Evolutionary conservation across 1,140 invertebrate species (phyloP).

Genomic region (Sinonovacula constricta): DNA sequence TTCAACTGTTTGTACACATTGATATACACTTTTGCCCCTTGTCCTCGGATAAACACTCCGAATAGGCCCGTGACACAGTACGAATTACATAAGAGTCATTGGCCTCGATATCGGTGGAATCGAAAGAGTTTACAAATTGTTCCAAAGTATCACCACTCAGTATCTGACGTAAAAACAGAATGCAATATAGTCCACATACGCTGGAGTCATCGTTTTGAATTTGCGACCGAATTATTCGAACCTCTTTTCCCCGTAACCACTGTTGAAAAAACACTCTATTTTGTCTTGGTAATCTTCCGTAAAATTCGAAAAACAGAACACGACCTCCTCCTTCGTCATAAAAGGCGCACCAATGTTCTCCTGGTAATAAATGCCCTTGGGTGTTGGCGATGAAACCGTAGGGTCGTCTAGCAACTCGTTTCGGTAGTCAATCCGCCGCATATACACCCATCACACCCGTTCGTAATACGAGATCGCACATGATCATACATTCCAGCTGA

Average conservation of each 20-base stretch:
- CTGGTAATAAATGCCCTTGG: constrained; percentile 1
- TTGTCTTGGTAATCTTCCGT: constrained; percentile 18
- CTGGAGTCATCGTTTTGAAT: constrained; percentile 25
- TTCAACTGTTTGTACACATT: not conserved
- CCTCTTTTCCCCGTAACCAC: constrained; percentile 12
- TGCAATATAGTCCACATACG: constrained; percentile 24
- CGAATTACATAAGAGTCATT: constrained; percentile 23
- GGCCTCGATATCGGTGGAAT: not conserved
- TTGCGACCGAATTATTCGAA: not conserved
- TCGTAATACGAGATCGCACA: constrained; percentile 47
- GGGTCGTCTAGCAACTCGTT: not conserved
- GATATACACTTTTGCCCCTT: constrained; percentile 4
- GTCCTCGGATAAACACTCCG: constrained; percentile 2
- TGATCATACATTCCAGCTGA: constrained; percentile 45
- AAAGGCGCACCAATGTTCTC: constrained; percentile 38
- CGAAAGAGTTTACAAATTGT: constrained; percentile 16
- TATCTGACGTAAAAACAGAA: constrained; percentile 23
- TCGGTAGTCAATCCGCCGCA: constrained; percentile 25
- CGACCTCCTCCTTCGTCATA: constrained; percentile 13
- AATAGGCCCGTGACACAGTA: constrained; percentile 17
- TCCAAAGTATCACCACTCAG: constrained; percentile 5
- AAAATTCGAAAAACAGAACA: constrained; percentile 43
- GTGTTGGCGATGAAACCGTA: constrained; percentile 45
- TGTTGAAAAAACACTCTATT: constrained; percentile 16
- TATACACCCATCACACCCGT: constrained; percentile 12